phyloP scores from a whole-genome alignment of 2,797 vertebrate species.

The Brotula barbata region DNA sequence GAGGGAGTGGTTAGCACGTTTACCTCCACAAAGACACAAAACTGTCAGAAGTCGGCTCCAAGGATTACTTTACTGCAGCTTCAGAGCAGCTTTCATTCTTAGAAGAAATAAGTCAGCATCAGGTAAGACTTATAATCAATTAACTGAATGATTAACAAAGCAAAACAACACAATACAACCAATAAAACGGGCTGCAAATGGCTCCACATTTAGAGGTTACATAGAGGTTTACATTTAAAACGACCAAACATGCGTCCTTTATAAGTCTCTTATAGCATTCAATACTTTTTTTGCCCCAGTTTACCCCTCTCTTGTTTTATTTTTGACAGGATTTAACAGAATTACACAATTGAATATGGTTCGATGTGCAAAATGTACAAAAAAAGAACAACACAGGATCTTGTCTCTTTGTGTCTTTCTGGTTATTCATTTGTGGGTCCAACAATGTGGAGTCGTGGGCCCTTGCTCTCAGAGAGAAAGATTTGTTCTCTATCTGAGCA shows the following conservation, averaged over 20 bases:
- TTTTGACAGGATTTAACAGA: background rate
- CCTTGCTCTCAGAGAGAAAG: slow-evolving; percentile 16
- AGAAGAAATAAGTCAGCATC: slow-evolving; percentile 8
- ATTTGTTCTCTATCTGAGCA: slow-evolving; percentile 58
- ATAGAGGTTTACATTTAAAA: background rate
- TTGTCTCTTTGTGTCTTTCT: too few species aligned
- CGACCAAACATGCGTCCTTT: too few species aligned
- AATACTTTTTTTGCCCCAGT: too few species aligned
- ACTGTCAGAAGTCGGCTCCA: slow-evolving; percentile 22
- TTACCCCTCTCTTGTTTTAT: too few species aligned
- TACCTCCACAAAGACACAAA: slow-evolving; percentile 17
- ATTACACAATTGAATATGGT: background rate
- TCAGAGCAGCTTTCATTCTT: slow-evolving; percentile 1
- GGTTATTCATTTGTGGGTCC: accelerated
- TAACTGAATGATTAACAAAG: background rate
- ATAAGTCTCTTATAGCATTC: too few species aligned
- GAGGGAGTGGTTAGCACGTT: slow-evolving; percentile 71
- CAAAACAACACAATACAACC: background rate
- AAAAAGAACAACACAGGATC: too few species aligned
- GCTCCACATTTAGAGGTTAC: slow-evolving; percentile 13
- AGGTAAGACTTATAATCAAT: slow-evolving; percentile 40
- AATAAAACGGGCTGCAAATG: background rate
- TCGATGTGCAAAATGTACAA: background rate
- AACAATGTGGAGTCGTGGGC: background rate
- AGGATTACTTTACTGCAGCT: slow-evolving; percentile 26